Conservation (phyloP, 1,140 invertebrate species). For the Acromyrmex charruanus region DNA sequence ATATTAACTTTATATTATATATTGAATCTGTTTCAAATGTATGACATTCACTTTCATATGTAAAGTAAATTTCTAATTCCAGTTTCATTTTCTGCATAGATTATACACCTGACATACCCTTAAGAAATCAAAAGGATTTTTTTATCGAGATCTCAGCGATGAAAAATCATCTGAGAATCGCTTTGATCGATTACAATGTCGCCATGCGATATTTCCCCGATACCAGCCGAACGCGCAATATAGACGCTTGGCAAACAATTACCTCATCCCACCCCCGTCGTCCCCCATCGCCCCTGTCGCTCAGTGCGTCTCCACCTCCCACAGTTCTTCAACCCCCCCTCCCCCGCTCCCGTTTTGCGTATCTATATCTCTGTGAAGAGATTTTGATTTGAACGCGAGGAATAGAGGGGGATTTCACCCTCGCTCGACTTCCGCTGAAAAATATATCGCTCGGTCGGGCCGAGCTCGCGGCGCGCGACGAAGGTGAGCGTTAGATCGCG, state of each 20-base stretch:
- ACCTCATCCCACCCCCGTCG: constrained; percentile 21
- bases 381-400: constrained; percentile 67
- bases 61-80: no score
- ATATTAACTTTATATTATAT: no score
- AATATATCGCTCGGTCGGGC: constrained; percentile 36
- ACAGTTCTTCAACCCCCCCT: not conserved
- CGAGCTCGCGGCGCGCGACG: constrained; percentile 31
- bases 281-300: not conserved
- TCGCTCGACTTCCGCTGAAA: constrained; percentile 68
- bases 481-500: constrained; percentile 78
- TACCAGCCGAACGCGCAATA: constrained; percentile 66
- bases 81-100: no score
- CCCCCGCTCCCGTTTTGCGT: constrained; percentile 6
- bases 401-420: constrained; percentile 38
- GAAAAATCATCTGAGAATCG: constrained; percentile 48
- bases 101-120: no score
- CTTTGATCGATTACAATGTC: constrained; percentile 60
- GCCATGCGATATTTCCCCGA: constrained; percentile 56
- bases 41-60: no score
- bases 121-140: not conserved
- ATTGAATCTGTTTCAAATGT: no score
- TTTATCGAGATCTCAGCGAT: not conserved
- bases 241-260: constrained; percentile 71
- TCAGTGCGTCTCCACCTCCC: not conserved
- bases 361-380: constrained; percentile 56